phyloP scores from a whole-genome alignment of 37 sponge, comb jelly and placozoan species.

The Halichondria panicea region DNA sequence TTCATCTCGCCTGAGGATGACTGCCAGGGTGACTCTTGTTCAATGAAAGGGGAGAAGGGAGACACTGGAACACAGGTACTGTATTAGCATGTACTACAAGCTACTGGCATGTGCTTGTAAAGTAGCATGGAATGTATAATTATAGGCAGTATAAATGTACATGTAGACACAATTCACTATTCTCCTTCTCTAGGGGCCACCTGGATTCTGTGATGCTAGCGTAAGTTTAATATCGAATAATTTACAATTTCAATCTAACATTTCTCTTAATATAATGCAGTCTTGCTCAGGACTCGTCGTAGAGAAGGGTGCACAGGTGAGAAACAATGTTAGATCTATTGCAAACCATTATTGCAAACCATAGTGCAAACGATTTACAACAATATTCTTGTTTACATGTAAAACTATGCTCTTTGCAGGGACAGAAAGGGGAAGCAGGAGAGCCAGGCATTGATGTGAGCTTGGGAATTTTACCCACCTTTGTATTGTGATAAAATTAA shows the following conservation, averaged over 20 bases:
- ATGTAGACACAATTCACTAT: too few species aligned
- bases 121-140: too few species aligned
- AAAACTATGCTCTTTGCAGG: background rate
- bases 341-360: too few species aligned
- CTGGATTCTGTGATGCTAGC: conserved; percentile 24
- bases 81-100: background rate
- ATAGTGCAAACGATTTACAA: too few species aligned
- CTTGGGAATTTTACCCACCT: background rate
- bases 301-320: too few species aligned
- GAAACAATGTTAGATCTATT: too few species aligned
- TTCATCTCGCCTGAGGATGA: too few species aligned
- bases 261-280: background rate
- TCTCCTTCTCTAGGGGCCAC: too few species aligned
- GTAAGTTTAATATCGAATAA: conserved; percentile 15
- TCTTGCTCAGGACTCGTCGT: background rate
- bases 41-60: conserved; percentile 32
- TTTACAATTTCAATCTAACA: background rate
- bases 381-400: too few species aligned
- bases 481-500: background rate
- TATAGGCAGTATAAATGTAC: background rate
- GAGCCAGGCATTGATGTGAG: conserved; percentile 8
- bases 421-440: background rate
- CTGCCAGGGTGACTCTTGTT: too few species aligned
- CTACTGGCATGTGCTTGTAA: too few species aligned
- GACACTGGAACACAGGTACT: conserved; percentile 7